Percentiles rank a stretch among this genome's conserved stretches.
These are phyloP conservation scores for Chaetogeoica ovagalla DNA, from an alignment of 2,888 invertebrate genomes.

Conservation along the genomic window DNA sequence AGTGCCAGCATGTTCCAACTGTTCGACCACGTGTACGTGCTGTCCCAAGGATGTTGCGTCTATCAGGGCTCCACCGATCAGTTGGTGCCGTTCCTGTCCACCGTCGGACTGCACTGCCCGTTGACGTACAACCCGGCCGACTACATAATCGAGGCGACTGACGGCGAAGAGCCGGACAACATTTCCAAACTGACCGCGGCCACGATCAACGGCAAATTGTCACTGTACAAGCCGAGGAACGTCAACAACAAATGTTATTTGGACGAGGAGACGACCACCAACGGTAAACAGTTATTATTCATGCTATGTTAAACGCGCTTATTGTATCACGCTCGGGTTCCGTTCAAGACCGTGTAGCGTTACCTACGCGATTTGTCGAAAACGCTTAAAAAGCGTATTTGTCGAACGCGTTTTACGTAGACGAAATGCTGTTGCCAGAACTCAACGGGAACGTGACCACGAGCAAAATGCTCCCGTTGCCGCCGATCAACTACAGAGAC, in stretches of 20 bases:
- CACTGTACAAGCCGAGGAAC: slow-evolving; percentile 59
- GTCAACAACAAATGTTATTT: slow-evolving; percentile 57
- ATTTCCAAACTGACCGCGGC: slow-evolving; percentile 64
- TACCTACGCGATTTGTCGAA: too few species aligned
- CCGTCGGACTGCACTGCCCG: slow-evolving; percentile 66
- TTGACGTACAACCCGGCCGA: slow-evolving; percentile 72
- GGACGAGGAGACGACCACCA: slow-evolving; percentile 44
- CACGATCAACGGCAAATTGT: slow-evolving; percentile 66
- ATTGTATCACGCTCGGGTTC: too few species aligned
- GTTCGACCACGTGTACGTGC: slow-evolving; percentile 70
- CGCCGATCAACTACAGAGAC: slow-evolving; percentile 38
- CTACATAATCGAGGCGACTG: slow-evolving; percentile 70
- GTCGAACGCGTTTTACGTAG: not conserved
- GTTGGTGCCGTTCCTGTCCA: slow-evolving; percentile 66
- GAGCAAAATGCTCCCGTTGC: slow-evolving; percentile 30
- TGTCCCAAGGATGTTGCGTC: slow-evolving; percentile 69
- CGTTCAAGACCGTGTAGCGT: too few species aligned
- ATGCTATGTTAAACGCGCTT: not conserved
- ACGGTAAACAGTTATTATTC: not conserved
- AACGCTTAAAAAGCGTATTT: not conserved
- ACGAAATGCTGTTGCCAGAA: slow-evolving; percentile 32
- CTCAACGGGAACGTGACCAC: slow-evolving; percentile 31
- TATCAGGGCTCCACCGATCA: slow-evolving; percentile 69
- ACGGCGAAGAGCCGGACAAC: slow-evolving; percentile 61
- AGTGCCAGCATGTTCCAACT: slow-evolving; percentile 68